phyloP scores from a whole-genome alignment of 2,797 vertebrate species.

The Apogon talboti region DNA sequence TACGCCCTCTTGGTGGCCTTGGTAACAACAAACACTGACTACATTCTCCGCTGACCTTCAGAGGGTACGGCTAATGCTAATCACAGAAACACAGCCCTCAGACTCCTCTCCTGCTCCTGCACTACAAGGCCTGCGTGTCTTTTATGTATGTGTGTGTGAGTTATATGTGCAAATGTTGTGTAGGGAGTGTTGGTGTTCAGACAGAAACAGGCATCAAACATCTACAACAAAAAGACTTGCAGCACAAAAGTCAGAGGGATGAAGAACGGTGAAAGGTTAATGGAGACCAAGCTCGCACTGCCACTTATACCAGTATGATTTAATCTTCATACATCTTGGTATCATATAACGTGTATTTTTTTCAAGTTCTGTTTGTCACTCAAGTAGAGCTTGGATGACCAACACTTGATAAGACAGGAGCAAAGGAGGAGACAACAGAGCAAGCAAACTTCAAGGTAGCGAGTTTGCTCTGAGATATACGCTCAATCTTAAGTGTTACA shows the following conservation, averaged over 20 bases:
- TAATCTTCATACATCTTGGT: constrained; percentile 53
- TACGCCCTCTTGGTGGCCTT: constrained; percentile 82
- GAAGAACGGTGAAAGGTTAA: constrained; percentile 51
- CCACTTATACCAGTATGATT: constrained; percentile 75
- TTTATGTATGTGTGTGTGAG: constrained; percentile 77
- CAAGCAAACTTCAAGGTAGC: constrained; percentile 4
- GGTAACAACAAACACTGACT: constrained; percentile 84
- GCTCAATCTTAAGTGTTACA: constrained; percentile 29
- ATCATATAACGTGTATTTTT: constrained; percentile 26
- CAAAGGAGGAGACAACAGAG: constrained; percentile 2
- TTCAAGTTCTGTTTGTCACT: constrained; percentile 45
- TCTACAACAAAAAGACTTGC: constrained; percentile 65
- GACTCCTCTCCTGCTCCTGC: constrained; percentile 81
- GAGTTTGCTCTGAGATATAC: constrained; percentile 32
- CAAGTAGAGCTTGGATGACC: constrained; percentile 50
- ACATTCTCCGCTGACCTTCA: constrained; percentile 88
- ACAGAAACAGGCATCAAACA: constrained; percentile 73
- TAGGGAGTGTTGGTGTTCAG: constrained; percentile 82
- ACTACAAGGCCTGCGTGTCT: constrained; percentile 83
- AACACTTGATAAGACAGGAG: constrained; percentile 48
- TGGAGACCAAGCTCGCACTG: constrained; percentile 81
- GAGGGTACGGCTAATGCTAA: constrained; percentile 60
- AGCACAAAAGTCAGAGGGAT: constrained; percentile 57
- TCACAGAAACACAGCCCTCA: constrained; percentile 69
- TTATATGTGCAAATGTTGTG: constrained; percentile 79